Evolutionary conservation across 2,113 vertebrate genomes (phyloP).

Genomic region (Thermophis baileyi): DNA sequence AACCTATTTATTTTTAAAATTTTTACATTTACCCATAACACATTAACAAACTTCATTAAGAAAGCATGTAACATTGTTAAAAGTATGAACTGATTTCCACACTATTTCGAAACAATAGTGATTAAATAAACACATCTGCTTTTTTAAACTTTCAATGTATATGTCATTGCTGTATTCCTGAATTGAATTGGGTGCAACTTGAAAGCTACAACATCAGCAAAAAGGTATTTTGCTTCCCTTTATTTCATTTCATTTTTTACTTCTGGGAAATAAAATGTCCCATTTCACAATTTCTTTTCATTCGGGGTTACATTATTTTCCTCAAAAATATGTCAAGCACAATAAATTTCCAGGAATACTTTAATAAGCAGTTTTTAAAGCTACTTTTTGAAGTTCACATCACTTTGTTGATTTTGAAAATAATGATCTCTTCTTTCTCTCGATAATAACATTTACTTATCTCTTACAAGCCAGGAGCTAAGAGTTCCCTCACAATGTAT

Average conservation of each 20-base stretch:
- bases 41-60: not conserved
- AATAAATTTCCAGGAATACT: slow-evolving; percentile 7
- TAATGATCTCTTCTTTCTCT: not conserved
- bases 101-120: not conserved
- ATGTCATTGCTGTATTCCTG: not conserved
- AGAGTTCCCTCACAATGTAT: not conserved
- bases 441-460: not conserved
- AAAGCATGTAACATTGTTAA: no score
- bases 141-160: not conserved
- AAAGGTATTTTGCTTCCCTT: not conserved
- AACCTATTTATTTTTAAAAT: not conserved
- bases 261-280: not conserved
- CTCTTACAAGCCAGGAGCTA: not conserved
- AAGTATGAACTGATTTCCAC: not conserved
- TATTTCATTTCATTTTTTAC: not conserved
- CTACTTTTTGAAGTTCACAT: not conserved
- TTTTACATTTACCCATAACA: not conserved
- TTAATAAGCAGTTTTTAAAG: not conserved
- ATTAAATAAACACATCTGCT: not conserved
- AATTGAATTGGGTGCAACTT: not conserved
- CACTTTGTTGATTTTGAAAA: slow-evolving; percentile 1
- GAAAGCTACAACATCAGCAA: not conserved
- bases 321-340: not conserved
- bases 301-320: not conserved
- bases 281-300: rapidly evolving